Conservation (phyloP, 1,140 invertebrate species). For the Polypedilum vanderplanki region DNA sequence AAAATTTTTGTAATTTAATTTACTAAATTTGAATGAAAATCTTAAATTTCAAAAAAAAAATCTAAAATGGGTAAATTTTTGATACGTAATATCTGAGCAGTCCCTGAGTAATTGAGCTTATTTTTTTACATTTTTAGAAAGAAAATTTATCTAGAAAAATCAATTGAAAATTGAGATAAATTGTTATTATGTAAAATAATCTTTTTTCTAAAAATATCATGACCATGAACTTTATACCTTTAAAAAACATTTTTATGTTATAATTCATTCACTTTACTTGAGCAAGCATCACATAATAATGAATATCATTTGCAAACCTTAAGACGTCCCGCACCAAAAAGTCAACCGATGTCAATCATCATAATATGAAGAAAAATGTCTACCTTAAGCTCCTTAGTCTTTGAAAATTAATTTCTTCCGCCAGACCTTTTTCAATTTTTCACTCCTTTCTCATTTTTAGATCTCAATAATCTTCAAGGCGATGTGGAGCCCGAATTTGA, state of each 20-base stretch:
- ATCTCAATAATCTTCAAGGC: background rate
- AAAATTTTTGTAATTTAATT: no score
- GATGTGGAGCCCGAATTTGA: constrained; percentile 60
- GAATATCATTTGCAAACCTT: background rate
- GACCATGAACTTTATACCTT: no score
- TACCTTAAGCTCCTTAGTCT: background rate
- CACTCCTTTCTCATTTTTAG: background rate
- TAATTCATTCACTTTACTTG: background rate
- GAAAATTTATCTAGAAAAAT: no score
- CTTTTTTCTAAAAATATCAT: no score
- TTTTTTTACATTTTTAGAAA: no score
- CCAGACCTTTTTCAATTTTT: background rate
- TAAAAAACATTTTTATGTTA: background rate
- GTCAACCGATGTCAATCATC: constrained; percentile 16
- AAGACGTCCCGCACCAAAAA: background rate
- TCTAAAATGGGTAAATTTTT: no score
- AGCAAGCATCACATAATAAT: background rate
- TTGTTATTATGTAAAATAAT: no score
- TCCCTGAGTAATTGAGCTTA: no score
- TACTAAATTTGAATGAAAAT: no score
- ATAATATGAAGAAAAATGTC: background rate
- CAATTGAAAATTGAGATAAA: no score
- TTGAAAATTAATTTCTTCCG: background rate
- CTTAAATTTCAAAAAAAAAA: no score
- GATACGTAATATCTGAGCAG: no score